Percentiles rank a stretch among this genome's conserved stretches.
These are phyloP conservation scores for Chlorospingus semifuscus DNA, from an alignment of 2,797 vertebrate genomes.

Conservation along the genomic window DNA sequence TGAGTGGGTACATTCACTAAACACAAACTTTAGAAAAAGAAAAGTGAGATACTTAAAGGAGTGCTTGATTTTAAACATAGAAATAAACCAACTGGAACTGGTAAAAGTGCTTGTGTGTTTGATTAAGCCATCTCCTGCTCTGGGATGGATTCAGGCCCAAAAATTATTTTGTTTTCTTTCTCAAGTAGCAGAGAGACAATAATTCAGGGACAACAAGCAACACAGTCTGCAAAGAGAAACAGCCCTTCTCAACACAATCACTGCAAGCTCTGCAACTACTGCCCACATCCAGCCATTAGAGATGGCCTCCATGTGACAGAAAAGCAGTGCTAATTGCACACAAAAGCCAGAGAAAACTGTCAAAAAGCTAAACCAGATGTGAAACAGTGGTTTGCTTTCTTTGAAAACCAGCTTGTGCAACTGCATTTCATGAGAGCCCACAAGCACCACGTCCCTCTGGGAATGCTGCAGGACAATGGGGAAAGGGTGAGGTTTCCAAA, in stretches of 20 bases:
- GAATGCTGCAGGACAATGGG: background rate
- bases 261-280: background rate
- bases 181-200: background rate
- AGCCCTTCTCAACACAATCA: background rate
- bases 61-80: background rate
- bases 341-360: background rate
- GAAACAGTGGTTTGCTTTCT: conserved; percentile 45
- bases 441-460: rapidly evolving
- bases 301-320: background rate
- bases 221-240: background rate
- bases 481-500: background rate
- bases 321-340: background rate
- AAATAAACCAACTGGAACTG: background rate
- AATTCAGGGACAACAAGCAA: background rate
- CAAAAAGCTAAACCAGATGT: conserved; percentile 42
- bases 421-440: rapidly evolving
- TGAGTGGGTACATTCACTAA: background rate
- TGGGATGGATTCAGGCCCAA: background rate
- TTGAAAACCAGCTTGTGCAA: background rate
- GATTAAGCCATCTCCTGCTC: background rate
- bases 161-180: background rate
- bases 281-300: background rate
- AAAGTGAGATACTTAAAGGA: background rate
- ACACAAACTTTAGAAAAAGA: background rate
- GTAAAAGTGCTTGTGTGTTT: background rate